Evolutionary conservation across 2,797 vertebrate species (phyloP).

Genomic region (Trachops cirrhosus): DNA sequence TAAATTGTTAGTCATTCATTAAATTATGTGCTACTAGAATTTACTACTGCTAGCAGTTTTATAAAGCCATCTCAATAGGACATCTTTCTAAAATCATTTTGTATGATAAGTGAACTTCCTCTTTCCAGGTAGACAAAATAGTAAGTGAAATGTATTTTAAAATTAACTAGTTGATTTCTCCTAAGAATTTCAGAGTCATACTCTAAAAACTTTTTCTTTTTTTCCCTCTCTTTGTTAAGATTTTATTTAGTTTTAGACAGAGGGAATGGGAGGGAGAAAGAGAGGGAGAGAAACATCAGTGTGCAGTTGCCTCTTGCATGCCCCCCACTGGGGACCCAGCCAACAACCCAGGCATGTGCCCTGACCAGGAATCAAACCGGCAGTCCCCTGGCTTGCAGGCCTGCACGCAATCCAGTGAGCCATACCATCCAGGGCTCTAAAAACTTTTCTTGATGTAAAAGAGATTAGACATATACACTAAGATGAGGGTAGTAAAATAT

Average conservation of each 20-base stretch:
- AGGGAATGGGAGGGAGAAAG: too few relatives aligned
- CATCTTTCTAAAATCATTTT: background rate
- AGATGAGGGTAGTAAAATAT: background rate
- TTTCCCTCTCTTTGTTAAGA: too few relatives aligned
- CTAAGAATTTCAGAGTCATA: background rate
- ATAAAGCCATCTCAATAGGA: background rate
- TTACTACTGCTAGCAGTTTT: background rate
- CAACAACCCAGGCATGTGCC: too few relatives aligned
- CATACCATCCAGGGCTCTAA: background rate
- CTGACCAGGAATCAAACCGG: too few relatives aligned
- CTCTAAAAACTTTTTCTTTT: background rate
- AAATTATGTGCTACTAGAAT: background rate
- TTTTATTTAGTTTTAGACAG: too few relatives aligned
- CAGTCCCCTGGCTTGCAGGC: too few relatives aligned
- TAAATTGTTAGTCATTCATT: constrained; percentile 10
- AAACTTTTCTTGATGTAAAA: background rate
- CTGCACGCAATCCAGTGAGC: too few relatives aligned
- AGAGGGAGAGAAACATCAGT: too few relatives aligned
- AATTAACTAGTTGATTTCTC: background rate
- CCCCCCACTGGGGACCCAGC: too few relatives aligned
- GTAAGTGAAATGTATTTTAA: background rate
- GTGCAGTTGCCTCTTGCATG: too few relatives aligned
- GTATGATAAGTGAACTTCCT: background rate
- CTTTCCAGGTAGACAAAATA: background rate
- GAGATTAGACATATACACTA: background rate